Evolutionary conservation across 2,888 invertebrate genomes (phyloP).

Genomic region (Pheosia gnoma): DNA sequence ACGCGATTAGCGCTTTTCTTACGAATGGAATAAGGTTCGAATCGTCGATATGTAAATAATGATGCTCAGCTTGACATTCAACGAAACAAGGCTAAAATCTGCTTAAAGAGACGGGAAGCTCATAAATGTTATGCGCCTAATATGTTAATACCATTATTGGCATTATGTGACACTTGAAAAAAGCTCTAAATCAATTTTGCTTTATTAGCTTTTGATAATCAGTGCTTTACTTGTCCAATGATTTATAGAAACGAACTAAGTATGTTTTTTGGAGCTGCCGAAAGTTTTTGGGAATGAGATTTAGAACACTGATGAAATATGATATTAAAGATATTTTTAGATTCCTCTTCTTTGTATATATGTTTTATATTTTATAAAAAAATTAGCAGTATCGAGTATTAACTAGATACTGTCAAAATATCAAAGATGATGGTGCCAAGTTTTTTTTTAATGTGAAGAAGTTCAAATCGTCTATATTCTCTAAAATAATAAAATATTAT

Average conservation of each 20-base stretch:
- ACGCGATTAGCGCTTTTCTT: neutral
- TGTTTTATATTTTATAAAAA: too few relatives aligned
- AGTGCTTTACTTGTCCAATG: conserved; percentile 15
- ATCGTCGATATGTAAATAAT: conserved; percentile 41
- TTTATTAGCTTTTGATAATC: conserved; percentile 14
- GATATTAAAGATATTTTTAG: neutral
- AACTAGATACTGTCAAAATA: too few relatives aligned
- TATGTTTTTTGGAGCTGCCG: neutral
- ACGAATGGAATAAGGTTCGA: neutral
- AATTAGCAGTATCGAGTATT: too few relatives aligned
- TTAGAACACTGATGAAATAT: neutral
- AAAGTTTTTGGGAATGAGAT: neutral
- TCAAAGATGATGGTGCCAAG: too few relatives aligned
- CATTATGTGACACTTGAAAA: conserved; percentile 36
- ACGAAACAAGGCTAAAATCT: conserved; percentile 56
- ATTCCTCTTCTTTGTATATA: too few relatives aligned
- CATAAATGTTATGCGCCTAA: conserved; percentile 50
- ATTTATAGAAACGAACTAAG: conserved; percentile 1
- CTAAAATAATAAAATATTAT: neutral
- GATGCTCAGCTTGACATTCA: conserved; percentile 54
- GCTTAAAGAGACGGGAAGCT: conserved; percentile 48
- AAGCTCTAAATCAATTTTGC: conserved; percentile 42
- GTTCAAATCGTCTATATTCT: too few relatives aligned
- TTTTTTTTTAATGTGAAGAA: too few relatives aligned
- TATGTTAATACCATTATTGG: conserved; percentile 52